Percentiles rank a stretch among this genome's conserved stretches.
Evolutionary conservation across 1,140 invertebrate species (phyloP).

Genomic region (Ridgeia piscesae): DNA sequence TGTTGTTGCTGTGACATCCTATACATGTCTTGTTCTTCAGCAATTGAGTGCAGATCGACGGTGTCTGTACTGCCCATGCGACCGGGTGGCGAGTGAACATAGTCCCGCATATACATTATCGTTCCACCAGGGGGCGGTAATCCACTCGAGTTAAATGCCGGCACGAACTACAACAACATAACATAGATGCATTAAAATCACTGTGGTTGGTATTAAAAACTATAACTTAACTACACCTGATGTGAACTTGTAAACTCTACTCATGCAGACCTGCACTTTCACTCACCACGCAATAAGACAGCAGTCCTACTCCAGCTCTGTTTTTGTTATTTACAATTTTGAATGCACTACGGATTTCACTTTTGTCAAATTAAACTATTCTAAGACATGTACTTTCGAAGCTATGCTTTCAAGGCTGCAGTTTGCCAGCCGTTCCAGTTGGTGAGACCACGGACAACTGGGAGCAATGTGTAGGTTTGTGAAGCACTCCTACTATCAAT

Average conservation of each 20-base stretch:
- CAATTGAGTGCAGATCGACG: background rate
- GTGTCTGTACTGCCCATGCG: slow-evolving; percentile 4
- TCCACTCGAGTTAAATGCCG: slow-evolving; percentile 6
- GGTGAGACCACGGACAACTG: background rate
- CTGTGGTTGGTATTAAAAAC: background rate
- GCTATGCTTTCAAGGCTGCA: too few species aligned
- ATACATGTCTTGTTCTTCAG: background rate
- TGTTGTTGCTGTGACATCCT: background rate
- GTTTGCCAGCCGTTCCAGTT: too few species aligned
- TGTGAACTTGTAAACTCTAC: background rate
- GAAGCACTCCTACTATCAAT: background rate
- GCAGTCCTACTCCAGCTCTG: too few species aligned
- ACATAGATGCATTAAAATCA: background rate
- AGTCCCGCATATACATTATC: background rate
- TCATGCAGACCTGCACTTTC: too few species aligned
- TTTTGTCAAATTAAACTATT: too few species aligned
- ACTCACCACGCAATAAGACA: too few species aligned
- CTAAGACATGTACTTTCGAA: too few species aligned
- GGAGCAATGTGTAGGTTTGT: background rate
- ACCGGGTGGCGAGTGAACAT: background rate
- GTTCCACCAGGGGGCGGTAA: slow-evolving; percentile 20
- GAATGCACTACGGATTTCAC: too few species aligned
- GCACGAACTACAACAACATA: background rate
- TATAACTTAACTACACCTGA: background rate
- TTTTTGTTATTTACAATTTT: too few species aligned